Percentiles rank a stretch among this genome's conserved stretches.
These are phyloP conservation scores for Esox lucius DNA, from an alignment of 2,797 vertebrate genomes.

Conservation along the genomic window DNA sequence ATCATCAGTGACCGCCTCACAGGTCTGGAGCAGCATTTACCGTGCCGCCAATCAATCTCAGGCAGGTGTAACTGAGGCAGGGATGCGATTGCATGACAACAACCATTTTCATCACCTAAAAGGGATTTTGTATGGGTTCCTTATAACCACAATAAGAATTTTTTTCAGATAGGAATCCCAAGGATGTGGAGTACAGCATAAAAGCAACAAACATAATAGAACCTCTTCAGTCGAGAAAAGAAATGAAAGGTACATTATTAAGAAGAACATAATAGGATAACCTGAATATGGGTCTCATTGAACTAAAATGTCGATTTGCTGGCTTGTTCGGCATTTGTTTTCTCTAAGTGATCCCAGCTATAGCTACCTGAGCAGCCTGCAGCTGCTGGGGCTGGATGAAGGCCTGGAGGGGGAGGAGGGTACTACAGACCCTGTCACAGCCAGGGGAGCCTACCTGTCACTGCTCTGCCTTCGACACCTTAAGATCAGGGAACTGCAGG, in stretches of 20 bases:
- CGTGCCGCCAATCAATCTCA: conserved; percentile 48
- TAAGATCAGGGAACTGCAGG: conserved; percentile 75
- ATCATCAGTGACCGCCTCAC: conserved; percentile 26
- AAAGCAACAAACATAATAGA: conserved; percentile 12
- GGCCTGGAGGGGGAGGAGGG: conserved; percentile 40
- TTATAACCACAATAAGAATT: conserved; percentile 16
- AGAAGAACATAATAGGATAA: background rate
- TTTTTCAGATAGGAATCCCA: conserved; percentile 31
- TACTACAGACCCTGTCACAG: conserved; percentile 39
- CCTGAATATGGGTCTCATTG: background rate
- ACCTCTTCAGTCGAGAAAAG: conserved; percentile 8
- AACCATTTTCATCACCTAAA: background rate
- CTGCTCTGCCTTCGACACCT: conserved; percentile 71
- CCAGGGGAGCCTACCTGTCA: conserved; percentile 70
- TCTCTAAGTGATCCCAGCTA: conserved; percentile 42
- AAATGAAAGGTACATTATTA: conserved; percentile 30
- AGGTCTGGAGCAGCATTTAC: conserved; percentile 70
- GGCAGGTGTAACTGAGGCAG: conserved; percentile 50
- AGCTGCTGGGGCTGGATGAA: conserved; percentile 67
- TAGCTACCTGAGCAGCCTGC: conserved; percentile 48
- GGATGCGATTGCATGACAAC: background rate
- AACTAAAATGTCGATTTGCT: background rate
- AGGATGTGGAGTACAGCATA: background rate
- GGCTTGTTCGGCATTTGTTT: background rate
- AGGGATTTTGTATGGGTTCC: background rate